Conservation (phyloP, 1,140 invertebrate genomes). For the Drosophila bocki region DNA sequence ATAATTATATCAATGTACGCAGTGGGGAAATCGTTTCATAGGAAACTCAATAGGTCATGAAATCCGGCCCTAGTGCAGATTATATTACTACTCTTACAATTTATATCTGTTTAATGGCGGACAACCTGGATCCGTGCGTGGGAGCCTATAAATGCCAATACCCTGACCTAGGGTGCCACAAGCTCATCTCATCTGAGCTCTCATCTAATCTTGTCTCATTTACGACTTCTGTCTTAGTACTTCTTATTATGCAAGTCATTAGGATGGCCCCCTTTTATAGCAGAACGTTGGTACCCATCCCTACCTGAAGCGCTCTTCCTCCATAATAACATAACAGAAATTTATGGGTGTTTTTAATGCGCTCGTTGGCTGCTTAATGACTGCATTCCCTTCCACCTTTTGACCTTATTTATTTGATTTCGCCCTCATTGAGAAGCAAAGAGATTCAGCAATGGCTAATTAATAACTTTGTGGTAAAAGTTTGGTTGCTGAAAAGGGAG, state of each 20-base stretch:
- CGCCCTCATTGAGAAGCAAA: constrained; percentile 23
- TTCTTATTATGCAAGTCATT: constrained; percentile 68
- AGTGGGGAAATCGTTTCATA: background rate
- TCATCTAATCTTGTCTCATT: constrained; percentile 63
- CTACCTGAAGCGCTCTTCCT: constrained; percentile 13
- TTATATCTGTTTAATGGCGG: constrained; percentile 16
- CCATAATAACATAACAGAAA: constrained; percentile 51
- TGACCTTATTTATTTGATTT: constrained; percentile 7
- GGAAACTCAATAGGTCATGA: background rate
- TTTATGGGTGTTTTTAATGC: constrained; percentile 67
- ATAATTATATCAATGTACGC: constrained; percentile 1
- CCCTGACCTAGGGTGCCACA: background rate
- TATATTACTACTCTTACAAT: background rate
- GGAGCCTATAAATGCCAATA: constrained; percentile 37
- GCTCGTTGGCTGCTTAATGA: constrained; percentile 59
- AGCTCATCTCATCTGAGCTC: constrained; percentile 34
- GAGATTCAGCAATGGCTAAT: constrained; percentile 43
- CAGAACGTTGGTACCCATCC: constrained; percentile 20
- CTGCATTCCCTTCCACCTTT: constrained; percentile 23
- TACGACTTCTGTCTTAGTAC: constrained; percentile 72
- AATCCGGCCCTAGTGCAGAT: background rate
- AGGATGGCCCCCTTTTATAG: constrained; percentile 63
- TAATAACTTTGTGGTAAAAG: constrained; percentile 37
- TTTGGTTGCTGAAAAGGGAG: background rate
- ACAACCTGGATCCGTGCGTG: constrained; percentile 25